Evolutionary conservation across 2,888 invertebrate species (phyloP), one percentile per base, ranked within the genome.

Genomic region (Cinara cedri): DNA sequence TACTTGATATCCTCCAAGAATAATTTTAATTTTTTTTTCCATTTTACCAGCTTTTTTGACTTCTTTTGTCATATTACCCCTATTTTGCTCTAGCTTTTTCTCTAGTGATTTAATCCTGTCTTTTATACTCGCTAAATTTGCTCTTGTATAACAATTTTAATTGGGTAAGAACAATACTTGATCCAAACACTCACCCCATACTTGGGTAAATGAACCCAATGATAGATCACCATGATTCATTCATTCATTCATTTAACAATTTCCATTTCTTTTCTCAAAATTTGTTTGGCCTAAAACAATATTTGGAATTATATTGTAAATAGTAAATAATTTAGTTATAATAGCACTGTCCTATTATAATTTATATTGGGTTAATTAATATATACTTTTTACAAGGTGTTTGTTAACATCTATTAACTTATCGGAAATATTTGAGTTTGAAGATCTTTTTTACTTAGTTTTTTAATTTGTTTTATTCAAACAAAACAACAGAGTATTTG

Each of bases 211-310:
- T 0, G 95, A 93, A 83, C 98, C 97, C 66, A 94, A 87, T 1
- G 96, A 92, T 65, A 98, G 88, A 54, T 98, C 97, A 0, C 97
- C 97, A 85, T 98, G 98, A 0, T 91, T 92, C 98, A 98, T 98
- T 62, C 96, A 97, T 80, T 91, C n/a, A n/a, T n/a, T n/a, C n/a
- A 90, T 85, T 93, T 93, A 0, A 98, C 97, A 1, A 92, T 88
- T 34, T 92, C 91, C 94, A 97, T 96, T 88, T 98, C 98, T 51
- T 90, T 89, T 81, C 89, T 88, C 80, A 97, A 85, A 84, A 93
- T 85, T 21, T 87, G 85, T 83, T 89, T 90, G 0, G 95, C 93
- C 86, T 88, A 80, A 51, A 81, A 81, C 80, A 68, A 81, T 66
- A 81, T 72, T 62, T 70, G 34, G 6, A 34, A n/a, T n/a, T n/a